A percentile compares a stretch with the other conserved stretches of the same genome.
phyloP scores from a whole-genome alignment of 2,888 invertebrate genomes.

The Acrobasis suavella region DNA sequence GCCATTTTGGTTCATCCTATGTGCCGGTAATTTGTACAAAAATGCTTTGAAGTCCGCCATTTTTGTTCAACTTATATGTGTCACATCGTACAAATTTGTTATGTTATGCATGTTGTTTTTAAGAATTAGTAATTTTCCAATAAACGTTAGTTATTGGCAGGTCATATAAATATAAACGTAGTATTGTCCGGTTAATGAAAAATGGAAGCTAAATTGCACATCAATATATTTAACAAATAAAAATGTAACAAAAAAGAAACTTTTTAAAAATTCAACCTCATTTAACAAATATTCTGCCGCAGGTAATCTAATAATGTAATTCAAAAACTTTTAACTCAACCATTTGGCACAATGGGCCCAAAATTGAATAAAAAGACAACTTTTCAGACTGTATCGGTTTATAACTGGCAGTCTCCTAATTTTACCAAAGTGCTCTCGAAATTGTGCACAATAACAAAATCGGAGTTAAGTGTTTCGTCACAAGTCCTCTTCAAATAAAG shows the following conservation, averaged over 20 bases:
- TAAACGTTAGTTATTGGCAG: too few relatives aligned
- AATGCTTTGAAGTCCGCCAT: too few relatives aligned
- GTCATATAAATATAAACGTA: too few relatives aligned
- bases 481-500: conserved; percentile 2
- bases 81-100: too few relatives aligned
- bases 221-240: neutral
- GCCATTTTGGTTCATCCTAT: too few relatives aligned
- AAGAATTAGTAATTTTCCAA: too few relatives aligned
- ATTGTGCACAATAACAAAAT: conserved; percentile 21
- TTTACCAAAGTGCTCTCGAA: conserved; percentile 20
- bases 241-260: neutral
- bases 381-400: conserved; percentile 8
- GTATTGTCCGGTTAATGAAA: too few relatives aligned
- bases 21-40: too few relatives aligned
- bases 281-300: neutral
- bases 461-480: conserved; percentile 18
- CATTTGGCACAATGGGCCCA: neutral
- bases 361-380: conserved; percentile 11
- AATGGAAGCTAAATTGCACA: too few relatives aligned
- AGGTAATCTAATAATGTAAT: neutral
- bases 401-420: conserved; percentile 19
- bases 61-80: too few relatives aligned
- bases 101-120: too few relatives aligned
- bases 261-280: neutral
- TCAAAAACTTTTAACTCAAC: neutral